Evolutionary conservation across 2,888 invertebrate species (phyloP).

Genomic region (Exocentrus adspersus): DNA sequence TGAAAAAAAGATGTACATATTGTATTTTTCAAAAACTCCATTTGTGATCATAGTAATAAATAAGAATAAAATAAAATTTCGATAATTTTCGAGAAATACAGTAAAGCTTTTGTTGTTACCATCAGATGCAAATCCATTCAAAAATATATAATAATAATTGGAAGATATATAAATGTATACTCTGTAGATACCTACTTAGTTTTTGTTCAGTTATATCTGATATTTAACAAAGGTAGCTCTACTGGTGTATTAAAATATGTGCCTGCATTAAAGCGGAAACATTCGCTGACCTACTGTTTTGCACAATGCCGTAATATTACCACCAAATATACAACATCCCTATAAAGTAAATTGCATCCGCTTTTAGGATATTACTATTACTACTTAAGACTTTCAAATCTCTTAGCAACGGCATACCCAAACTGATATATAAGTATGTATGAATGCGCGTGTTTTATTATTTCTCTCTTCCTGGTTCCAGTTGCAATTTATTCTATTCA

Average conservation of each 20-base stretch:
- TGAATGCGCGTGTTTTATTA: conserved; percentile 6
- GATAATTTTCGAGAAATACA: too few relatives aligned
- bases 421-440: conserved; percentile 17
- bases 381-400: conserved; percentile 34
- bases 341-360: conserved; percentile 30
- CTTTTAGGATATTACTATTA: conserved; percentile 38
- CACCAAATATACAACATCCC: conserved; percentile 23
- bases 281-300: conserved; percentile 3
- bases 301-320: conserved; percentile 6
- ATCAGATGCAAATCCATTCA: too few relatives aligned
- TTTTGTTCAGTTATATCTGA: too few relatives aligned
- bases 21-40: too few relatives aligned
- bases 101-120: too few relatives aligned
- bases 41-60: too few relatives aligned
- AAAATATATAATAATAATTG: too few relatives aligned
- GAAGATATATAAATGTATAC: too few relatives aligned
- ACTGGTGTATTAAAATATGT: conserved; percentile 16
- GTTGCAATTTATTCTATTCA: conserved; percentile 29
- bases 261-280: too few relatives aligned
- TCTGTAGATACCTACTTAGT: too few relatives aligned
- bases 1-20: too few relatives aligned
- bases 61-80: too few relatives aligned
- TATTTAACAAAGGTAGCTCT: conserved; percentile 9
- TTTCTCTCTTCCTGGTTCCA: conserved; percentile 9
- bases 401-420: conserved; percentile 25